Evolutionary conservation across 2,888 invertebrate genomes (phyloP), one percentile per base, ranked within the genome.

Genomic region (Hofmannophila pseudospretella): DNA sequence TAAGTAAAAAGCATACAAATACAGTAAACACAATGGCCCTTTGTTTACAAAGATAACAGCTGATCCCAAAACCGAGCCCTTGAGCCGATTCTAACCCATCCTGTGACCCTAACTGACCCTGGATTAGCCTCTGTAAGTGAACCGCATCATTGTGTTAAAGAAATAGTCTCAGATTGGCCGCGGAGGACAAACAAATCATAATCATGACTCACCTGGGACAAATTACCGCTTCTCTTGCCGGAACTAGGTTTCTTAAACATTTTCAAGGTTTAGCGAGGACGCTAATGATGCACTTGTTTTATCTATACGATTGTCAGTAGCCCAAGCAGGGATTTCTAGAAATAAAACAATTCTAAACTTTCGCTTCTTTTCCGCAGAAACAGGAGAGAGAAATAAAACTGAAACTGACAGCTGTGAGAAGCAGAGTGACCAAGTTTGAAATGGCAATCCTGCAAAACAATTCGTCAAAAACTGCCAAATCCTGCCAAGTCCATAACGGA

Each of bases 191-290:
- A 56, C 63, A 71, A 70, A 69, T 64, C 55, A 59, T 55, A 44
- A 49, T 47, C 61, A 73, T 86, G 81, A 86, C 85, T 86, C 85
- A 86, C 85, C 71, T 85, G 85, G n/a, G 85, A 78, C 57, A 85
- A 73, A 57, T 78, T 81, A 19, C 36, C 33, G 25, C 58, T 49
- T 59, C 65, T 80, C 56, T 75, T 79, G 48, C 73, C 70, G 44
- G 77, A 63, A 53, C 49, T 67, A 25, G 72, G 74, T 44, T 69
- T 80, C 44, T 67, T 73, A 45, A 53, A 67, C 85, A 85, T 85
- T 51, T 58, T 59, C 10, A 2, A 35, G n/a, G 3, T 12, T 26
- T 34, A 30, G 25, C 8, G 13, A 28, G 12, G 13, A 22, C n/a
- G 20, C 27, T 4, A 23, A 5, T n/a, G 28, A 27, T 20, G 5